These are phyloP conservation scores for Zygogramma bicolorata DNA, from an alignment of 2,888 invertebrate genomes.

Conservation along the genomic window DNA sequence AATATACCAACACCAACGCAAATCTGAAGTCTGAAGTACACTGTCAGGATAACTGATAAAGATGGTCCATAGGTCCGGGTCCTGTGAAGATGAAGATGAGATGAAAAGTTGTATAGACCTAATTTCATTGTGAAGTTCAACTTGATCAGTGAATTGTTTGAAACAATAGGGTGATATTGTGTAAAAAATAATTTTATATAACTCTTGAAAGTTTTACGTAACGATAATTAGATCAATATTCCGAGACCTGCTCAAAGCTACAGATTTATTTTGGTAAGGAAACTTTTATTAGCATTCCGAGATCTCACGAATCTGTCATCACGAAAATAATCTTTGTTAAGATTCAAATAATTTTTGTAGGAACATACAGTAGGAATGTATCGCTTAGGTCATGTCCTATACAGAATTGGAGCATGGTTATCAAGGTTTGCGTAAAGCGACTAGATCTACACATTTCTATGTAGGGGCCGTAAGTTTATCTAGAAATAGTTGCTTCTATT, in stretches of 20 bases:
- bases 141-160: neutral
- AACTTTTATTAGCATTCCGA: too few relatives aligned
- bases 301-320: too few relatives aligned
- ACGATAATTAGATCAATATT: slow-evolving; percentile 37
- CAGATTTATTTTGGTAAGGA: slow-evolving; percentile 22
- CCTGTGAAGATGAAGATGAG: too few relatives aligned
- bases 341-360: slow-evolving; percentile 29
- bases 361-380: slow-evolving; percentile 47
- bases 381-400: slow-evolving; percentile 79
- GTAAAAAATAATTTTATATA: neutral
- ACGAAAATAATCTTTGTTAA: slow-evolving; percentile 19
- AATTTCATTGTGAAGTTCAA: too few relatives aligned
- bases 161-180: neutral
- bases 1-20: too few relatives aligned
- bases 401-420: slow-evolving; percentile 94
- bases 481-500: slow-evolving; percentile 19
- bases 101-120: too few relatives aligned
- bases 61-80: too few relatives aligned
- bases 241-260: slow-evolving; percentile 40
- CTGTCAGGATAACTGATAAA: too few relatives aligned
- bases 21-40: too few relatives aligned
- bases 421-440: slow-evolving; percentile 83
- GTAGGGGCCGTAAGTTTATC: slow-evolving; percentile 75
- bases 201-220: neutral
- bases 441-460: slow-evolving; percentile 76